Percentiles rank a stretch among this genome's conserved stretches.
Conservation (phyloP, 2,888 invertebrate species). For the Catonia carolina region DNA sequence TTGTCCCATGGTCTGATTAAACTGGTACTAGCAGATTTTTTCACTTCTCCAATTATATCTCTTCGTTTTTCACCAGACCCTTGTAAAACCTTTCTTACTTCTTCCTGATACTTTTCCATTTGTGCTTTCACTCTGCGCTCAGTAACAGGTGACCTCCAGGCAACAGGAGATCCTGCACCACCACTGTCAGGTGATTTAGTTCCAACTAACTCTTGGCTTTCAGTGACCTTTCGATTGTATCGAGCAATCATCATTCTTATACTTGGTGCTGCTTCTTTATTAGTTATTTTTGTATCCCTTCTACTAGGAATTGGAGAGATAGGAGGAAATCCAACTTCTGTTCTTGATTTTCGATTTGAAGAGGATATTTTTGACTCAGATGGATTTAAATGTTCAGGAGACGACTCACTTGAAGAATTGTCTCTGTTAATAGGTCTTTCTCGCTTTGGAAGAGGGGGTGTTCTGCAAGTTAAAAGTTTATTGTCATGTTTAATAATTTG, state of each 20-base stretch:
- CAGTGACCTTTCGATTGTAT: slow-evolving; percentile 45
- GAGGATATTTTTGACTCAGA: slow-evolving; percentile 12
- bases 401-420: slow-evolving; percentile 17
- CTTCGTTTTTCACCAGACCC: slow-evolving; percentile 27
- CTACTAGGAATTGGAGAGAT: slow-evolving; percentile 42
- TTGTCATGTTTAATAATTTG: background rate
- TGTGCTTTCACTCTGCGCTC: slow-evolving; percentile 53
- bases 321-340: slow-evolving; percentile 44
- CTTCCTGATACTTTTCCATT: slow-evolving; percentile 39
- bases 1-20: slow-evolving; percentile 23
- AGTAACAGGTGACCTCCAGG: slow-evolving; percentile 57
- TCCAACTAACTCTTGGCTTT: slow-evolving; percentile 31
- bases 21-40: slow-evolving; percentile 58
- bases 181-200: slow-evolving; percentile 45
- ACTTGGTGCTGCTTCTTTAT: slow-evolving; percentile 45
- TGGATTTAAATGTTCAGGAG: background rate
- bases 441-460: background rate
- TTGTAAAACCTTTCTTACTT: slow-evolving; percentile 23
- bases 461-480: background rate
- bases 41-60: slow-evolving; percentile 48
- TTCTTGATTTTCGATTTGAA: slow-evolving; percentile 4
- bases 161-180: slow-evolving; percentile 52
- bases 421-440: slow-evolving; percentile 11
- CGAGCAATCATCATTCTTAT: slow-evolving; percentile 64
- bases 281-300: slow-evolving; percentile 19